phyloP scores from a whole-genome alignment of 2,113 vertebrate genomes.

The Gobius niger region DNA sequence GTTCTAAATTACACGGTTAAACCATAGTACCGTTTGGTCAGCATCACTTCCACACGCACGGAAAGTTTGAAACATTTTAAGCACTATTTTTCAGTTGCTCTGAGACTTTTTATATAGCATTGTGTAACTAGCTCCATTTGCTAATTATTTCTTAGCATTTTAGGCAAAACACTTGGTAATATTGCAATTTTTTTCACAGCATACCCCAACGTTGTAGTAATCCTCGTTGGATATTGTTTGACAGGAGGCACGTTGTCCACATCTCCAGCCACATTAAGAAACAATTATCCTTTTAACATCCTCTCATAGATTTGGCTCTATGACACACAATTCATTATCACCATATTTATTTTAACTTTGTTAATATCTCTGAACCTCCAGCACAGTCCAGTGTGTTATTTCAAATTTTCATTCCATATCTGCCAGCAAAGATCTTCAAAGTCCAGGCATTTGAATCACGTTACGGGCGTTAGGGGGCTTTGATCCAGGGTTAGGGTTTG shows the following conservation, averaged over 20 bases:
- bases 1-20: too few relatives aligned
- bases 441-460: not conserved
- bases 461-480: conserved; percentile 52
- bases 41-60: too few relatives aligned
- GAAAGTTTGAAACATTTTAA: too few relatives aligned
- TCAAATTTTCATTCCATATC: not conserved
- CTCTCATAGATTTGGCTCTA: not conserved
- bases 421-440: not conserved
- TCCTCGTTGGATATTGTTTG: not conserved
- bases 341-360: not conserved
- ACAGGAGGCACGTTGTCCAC: not conserved
- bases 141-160: too few relatives aligned
- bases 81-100: too few relatives aligned
- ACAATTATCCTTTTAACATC: not conserved
- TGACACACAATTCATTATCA: not conserved
- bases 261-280: not conserved
- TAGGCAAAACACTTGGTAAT: too few relatives aligned
- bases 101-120: too few relatives aligned
- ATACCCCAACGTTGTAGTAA: too few relatives aligned
- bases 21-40: too few relatives aligned
- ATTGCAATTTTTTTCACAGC: too few relatives aligned
- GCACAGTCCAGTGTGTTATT: not conserved
- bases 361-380: not conserved
- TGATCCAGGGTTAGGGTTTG: conserved; percentile 41
- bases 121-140: too few relatives aligned